phyloP scores from a whole-genome alignment of 2,888 invertebrate species.

The Phytoseiulus persimilis region DNA sequence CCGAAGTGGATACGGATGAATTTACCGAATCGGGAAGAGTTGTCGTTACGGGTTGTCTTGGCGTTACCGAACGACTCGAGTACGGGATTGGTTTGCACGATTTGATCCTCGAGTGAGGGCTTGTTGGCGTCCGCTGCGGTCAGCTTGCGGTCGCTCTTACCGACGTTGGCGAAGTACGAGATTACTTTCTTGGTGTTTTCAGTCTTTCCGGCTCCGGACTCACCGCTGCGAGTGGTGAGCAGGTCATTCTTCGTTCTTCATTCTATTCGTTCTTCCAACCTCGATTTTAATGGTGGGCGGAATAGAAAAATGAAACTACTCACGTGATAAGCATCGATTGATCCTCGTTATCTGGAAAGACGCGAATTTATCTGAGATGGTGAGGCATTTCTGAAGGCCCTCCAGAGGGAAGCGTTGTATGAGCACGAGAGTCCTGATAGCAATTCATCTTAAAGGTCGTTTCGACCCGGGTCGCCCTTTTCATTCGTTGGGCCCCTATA shows the following conservation, averaged over 20 bases:
- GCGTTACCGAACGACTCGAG: constrained; percentile 99
- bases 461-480: neutral
- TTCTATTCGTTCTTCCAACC: no score
- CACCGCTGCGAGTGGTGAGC: constrained; percentile 52
- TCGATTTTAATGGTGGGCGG: no score
- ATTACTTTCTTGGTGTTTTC: constrained; percentile 55
- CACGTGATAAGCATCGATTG: constrained; percentile 99
- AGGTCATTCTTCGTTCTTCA: neutral
- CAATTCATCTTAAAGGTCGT: no score
- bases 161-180: constrained; percentile 70
- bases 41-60: constrained; percentile 99
- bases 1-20: constrained; percentile 99
- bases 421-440: no score
- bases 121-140: constrained; percentile 45
- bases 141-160: constrained; percentile 80
- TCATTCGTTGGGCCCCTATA: neutral
- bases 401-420: neutral
- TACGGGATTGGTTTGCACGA: constrained; percentile 98
- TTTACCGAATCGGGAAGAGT: constrained; percentile 99
- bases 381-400: neutral
- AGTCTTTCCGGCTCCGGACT: constrained; percentile 58
- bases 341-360: constrained; percentile 81
- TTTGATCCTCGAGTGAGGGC: constrained; percentile 73
- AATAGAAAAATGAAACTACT: constrained; percentile 53
- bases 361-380: constrained; percentile 43